Evolutionary conservation across 2,888 invertebrate genomes (phyloP), one percentile per base, ranked within the genome.

Genomic region (Aproaerema taeniolella): DNA sequence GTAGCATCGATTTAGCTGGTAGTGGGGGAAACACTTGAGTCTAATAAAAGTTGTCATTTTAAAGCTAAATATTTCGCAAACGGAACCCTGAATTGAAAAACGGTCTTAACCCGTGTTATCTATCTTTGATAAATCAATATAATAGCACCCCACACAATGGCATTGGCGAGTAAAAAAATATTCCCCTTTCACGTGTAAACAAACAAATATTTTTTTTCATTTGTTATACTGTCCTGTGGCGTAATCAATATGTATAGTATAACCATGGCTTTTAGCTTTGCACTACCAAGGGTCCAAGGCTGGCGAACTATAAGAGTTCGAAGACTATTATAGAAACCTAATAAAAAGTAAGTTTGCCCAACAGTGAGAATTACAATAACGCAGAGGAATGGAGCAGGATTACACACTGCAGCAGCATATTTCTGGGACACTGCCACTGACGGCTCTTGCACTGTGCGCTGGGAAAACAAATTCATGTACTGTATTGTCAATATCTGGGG

Each of bases 391-490:
- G 95, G 95, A 10, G 91, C 94, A 0, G 95, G 94, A 1, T 78
- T 95, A 26, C 94, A 95, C 67, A 93, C 95, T 2, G 93, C 94
- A 1, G 93, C 92, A 48, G 92, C 93, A 1, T 95, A 95, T 64
- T 95, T 88, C 68, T 95, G 95, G 95, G 95, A 95, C 70, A 93
- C 90, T 42, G 83, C 88, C 8, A 93, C 94, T 1, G 95, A 95
- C 71, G 91, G 93, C 55, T 91, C 92, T 32, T 93, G 93, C 68
- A 94, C 93, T 1, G 93, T 94, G 5, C 90, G 94, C 57, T 95
- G 95, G 95, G 95, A 95, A 64, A 95, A 94, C 72, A 94, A 94
- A 72, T 92, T 91, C 45, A 93, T 95, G 91, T 93, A 93, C 67
- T 94, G 94, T 65, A 93, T 95, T 47, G 92, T 94, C 16, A 93